Evolutionary conservation across 2,797 vertebrate genomes (phyloP), one percentile per base, ranked within the genome.

Genomic region (Cirrhinus mrigala): DNA sequence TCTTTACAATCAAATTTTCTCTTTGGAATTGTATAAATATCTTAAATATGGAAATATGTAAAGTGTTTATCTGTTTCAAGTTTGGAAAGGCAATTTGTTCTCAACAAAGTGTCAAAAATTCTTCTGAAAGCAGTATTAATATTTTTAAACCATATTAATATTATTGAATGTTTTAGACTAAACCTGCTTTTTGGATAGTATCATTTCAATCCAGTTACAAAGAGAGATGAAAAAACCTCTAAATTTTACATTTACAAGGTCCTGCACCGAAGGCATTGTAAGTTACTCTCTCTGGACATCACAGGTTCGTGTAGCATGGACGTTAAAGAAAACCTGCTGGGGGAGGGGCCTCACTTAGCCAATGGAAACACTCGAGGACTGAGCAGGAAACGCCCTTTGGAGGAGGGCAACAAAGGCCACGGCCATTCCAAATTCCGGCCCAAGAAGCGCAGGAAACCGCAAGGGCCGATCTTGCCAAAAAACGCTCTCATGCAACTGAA

Each of bases 401-500:
- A 97, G 82, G 98, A 99, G 89, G 97, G 97, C 90, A 97, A 93
- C 93, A 97, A 97, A 0, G 96, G 97, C 79, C 96, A 96, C 58
- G 58, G 90, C 0, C 92, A 92, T 80, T 92, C 95, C 93, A 97
- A 94, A 91, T 98, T 97, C 89, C 96, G 95, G 73, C 95, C 94
- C 15, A 99, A 97, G 94, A 97, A 96, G 91, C 96, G 96, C 88
- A 97, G 96, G 94, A 97, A 96, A 92, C 93, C 84, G 0, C 94
- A 97, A 0, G 96, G 96, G 81, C 96, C 97, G 0, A 92, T 95
- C 56, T 92, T 96, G 89, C 97, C 97, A 2, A 98, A 99, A 93
- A 99, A 98, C 0, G 98, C 98, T 0, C 94, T 99, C 22, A 97
- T 98, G 97, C 98, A 98, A 87, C 96, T 99, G 37, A 98, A 99